Conservation (phyloP, 2,797 vertebrate species). For the Taeniopygia guttata region DNA sequence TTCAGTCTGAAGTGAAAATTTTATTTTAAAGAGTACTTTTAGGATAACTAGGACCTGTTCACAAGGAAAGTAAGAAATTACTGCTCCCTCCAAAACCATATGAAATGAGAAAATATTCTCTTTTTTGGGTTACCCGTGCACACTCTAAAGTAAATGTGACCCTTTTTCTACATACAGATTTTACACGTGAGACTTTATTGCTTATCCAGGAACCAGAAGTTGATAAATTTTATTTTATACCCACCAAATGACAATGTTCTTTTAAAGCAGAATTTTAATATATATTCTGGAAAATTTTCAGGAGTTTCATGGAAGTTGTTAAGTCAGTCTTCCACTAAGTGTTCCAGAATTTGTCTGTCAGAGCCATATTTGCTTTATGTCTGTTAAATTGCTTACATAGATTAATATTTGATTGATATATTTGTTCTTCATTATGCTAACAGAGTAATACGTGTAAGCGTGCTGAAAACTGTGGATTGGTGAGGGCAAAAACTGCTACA, state of each 20-base stretch:
- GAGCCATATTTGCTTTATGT: background rate
- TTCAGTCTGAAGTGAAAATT: background rate
- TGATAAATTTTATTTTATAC: background rate
- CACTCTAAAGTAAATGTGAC: background rate
- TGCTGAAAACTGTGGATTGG: slow-evolving; percentile 5
- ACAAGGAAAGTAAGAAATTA: background rate
- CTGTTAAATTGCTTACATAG: background rate
- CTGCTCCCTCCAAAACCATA: background rate
- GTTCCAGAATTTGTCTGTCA: background rate
- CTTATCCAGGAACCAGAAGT: background rate
- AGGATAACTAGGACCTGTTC: background rate
- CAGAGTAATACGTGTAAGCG: slow-evolving; percentile 63
- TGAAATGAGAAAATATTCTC: background rate
- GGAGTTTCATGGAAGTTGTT: background rate
- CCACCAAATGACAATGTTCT: background rate
- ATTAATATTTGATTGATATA: background rate
- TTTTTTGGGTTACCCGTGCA: background rate
- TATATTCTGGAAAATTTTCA: background rate
- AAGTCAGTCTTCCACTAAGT: background rate
- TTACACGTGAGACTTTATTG: background rate
- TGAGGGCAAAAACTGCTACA: background rate
- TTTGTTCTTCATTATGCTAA: slow-evolving; percentile 17
- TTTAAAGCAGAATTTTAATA: background rate
- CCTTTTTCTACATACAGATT: background rate
- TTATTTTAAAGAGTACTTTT: background rate